These are phyloP conservation scores for Miniopterus natalensis DNA, from an alignment of 2,113 vertebrate species.

Conservation along the genomic window DNA sequence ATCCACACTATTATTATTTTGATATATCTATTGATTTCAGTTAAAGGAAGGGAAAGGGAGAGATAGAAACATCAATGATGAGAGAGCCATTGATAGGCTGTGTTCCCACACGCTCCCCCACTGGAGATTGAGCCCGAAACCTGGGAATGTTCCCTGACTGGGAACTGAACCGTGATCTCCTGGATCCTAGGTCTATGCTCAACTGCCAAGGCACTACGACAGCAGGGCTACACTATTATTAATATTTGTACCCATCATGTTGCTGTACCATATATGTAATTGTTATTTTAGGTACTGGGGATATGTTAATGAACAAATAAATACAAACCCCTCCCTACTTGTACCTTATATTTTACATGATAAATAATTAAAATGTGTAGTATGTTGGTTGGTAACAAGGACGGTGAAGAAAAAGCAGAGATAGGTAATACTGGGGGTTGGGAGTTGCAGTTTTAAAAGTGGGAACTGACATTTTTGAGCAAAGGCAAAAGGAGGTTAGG, in stretches of 20 bases:
- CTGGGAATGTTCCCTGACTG: no score
- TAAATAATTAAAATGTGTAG: neutral
- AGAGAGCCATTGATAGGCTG: no score
- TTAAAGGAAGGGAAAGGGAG: no score
- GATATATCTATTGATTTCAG: no score
- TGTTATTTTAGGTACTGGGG: neutral
- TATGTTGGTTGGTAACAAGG: neutral
- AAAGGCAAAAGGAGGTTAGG: neutral
- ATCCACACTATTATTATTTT: neutral
- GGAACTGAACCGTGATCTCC: no score
- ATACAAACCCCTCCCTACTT: neutral
- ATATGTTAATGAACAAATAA: neutral
- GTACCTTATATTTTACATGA: neutral
- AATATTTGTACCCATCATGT: neutral
- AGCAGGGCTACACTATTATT: neutral
- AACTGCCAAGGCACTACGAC: no score
- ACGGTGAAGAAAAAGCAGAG: constrained; percentile 1
- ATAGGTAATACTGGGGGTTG: neutral
- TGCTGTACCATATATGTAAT: neutral
- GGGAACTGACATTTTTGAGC: neutral
- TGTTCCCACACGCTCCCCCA: no score
- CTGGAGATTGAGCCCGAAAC: no score
- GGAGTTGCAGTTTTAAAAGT: constrained; percentile 10
- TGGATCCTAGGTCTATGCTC: no score
- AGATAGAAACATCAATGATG: no score